Base-by-base conservation (phyloP, 2,888 invertebrate genomes). In the Baccha elongata region DNA sequence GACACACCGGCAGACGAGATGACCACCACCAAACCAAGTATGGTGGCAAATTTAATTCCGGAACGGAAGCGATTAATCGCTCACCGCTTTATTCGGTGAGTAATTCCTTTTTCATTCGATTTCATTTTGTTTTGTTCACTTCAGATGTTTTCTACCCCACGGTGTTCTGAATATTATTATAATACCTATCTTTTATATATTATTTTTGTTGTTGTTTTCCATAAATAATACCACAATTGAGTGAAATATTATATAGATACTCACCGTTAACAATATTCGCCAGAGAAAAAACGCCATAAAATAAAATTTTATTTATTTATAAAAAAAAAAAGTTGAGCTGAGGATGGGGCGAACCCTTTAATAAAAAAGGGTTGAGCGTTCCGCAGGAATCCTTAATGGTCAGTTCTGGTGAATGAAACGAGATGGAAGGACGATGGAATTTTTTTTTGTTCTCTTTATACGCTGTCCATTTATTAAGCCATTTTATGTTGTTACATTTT, bases 31-130 rank as follows among this genome's bases (percentile, higher is more conserved):
- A 19, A 52, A 53, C n/a, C n/a, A 44, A 60, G n/a, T 60, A 55
- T 44, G 69, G 55, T 48, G 62, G 72, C 65, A 72, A 79, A 72
- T 72, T 79, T 60, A 52, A 72, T 72, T 72, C 78, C 78, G 72
- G 15, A 60, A 71, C 71, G 78, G 78, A 72, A 79, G 72, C 78
- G 67, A 79, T 79, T 79, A 72, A 79, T 72, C 78, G 72, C 55
- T 50, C 42, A 65, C 37, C 75, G 29, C 65, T 78, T 78, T 65
- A 78, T 78, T 52, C 50, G 19, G 60, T 79, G 67, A 79, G 72
- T 79, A 79, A 79, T 72, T 79, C 17, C 44, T 52, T 79, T 67
- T 60, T 72, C 19, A 72, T 72, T 60, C 65, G 60, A 72, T 67
- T 64, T 48, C 15, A 48, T 48, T 64, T 13, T 50, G 48, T 64